Evolutionary conservation across 2,888 invertebrate species (phyloP).

Genomic region (Drosophila prolongata): DNA sequence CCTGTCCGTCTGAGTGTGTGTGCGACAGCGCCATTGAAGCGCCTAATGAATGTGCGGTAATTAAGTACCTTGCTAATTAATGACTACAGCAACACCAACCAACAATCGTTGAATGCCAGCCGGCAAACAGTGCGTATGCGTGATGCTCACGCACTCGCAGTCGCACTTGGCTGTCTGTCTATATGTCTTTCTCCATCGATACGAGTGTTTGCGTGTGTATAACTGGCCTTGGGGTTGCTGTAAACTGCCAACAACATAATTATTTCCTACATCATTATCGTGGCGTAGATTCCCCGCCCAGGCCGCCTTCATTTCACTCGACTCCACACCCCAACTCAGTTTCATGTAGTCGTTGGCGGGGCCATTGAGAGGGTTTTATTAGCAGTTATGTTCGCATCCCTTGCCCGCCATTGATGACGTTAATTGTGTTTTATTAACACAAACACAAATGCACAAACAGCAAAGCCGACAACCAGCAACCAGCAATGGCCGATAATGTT

Average conservation of each 20-base stretch:
- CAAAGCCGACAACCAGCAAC: constrained; percentile 35
- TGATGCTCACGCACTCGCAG: constrained; percentile 41
- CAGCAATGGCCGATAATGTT: constrained; percentile 71
- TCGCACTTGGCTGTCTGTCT: constrained; percentile 24
- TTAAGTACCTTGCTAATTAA: constrained; percentile 85
- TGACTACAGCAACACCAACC: constrained; percentile 70
- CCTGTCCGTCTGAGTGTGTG: constrained; percentile 2
- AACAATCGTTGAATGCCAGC: constrained; percentile 61
- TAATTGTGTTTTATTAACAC: constrained; percentile 84
- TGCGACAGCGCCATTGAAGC: constrained; percentile 69
- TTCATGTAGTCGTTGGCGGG: constrained; percentile 64
- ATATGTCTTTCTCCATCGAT: constrained; percentile 7
- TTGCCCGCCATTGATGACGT: constrained; percentile 80
- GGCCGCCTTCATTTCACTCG: constrained; percentile 17
- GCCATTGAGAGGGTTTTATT: constrained; percentile 77
- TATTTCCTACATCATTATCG: constrained; percentile 70
- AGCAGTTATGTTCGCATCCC: constrained; percentile 74
- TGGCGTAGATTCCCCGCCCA: constrained; percentile 28
- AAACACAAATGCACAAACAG: constrained; percentile 81
- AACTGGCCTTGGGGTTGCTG: constrained; percentile 36
- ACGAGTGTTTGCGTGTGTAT: constrained; percentile 8
- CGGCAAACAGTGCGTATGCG: constrained; percentile 71
- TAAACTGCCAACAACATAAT: constrained; percentile 63
- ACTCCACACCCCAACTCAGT: constrained; percentile 22
- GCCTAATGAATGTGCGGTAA: constrained; percentile 83